These are phyloP conservation scores for Anabacerthia variegaticeps DNA, from an alignment of 2,797 vertebrate species.

Conservation along the genomic window DNA sequence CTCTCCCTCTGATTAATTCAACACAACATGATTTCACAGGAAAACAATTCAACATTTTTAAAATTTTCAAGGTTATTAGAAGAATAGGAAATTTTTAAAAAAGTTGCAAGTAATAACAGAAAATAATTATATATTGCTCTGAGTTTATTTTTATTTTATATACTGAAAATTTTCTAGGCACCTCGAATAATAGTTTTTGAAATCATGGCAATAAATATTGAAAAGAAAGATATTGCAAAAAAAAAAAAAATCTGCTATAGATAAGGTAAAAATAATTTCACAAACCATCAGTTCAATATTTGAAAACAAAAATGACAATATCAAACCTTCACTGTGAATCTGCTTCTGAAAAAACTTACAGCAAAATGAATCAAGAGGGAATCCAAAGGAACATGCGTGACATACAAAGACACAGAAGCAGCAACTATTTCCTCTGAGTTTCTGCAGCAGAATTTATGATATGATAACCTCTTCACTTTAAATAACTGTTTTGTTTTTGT, in stretches of 20 bases:
- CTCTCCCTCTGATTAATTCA: not conserved
- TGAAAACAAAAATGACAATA: not conserved
- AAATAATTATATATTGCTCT: not conserved
- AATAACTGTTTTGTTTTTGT: not conserved
- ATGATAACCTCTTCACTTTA: not conserved
- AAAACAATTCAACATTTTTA: not conserved
- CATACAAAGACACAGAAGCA: not conserved
- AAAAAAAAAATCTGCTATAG: not conserved
- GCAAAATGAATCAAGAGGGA: not conserved
- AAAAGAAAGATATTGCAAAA: not conserved
- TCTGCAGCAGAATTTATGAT: not conserved
- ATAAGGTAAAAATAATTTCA: not conserved
- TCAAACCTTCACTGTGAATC: not conserved
- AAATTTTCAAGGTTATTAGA: not conserved
- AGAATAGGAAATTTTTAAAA: not conserved
- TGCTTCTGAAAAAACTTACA: not conserved
- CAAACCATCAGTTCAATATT: not conserved
- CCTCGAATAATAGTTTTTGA: not conserved
- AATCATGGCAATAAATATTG: not conserved
- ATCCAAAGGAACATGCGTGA: not conserved
- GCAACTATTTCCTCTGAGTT: not conserved
- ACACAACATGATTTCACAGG: not conserved
- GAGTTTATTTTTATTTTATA: not conserved
- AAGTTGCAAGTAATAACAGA: not conserved
- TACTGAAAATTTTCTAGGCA: not conserved